Conservation (phyloP, 2,113 vertebrate species). For the Talpa occidentalis region DNA sequence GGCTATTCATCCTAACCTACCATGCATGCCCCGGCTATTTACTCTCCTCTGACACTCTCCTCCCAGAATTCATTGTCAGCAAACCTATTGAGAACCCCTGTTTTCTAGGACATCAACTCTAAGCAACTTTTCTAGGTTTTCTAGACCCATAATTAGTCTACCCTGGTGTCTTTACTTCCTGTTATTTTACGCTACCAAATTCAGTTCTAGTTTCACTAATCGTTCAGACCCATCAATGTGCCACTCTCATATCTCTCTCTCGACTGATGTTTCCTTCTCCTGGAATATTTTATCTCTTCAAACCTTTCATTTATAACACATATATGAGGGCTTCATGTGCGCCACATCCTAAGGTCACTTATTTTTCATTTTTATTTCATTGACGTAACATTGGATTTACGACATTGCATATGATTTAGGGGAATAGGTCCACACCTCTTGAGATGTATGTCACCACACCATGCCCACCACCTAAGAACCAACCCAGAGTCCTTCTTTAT, state of each 20-base stretch:
- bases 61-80: not conserved
- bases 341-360: not conserved
- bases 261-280: not conserved
- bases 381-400: not conserved
- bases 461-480: no score
- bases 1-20: not conserved
- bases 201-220: constrained; percentile 19
- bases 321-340: not conserved
- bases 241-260: not conserved
- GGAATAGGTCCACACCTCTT: no score
- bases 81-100: not conserved
- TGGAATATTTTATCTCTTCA: constrained; percentile 4
- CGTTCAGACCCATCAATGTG: not conserved
- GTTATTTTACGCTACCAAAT: not conserved
- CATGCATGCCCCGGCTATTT: not conserved
- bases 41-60: constrained; percentile 18
- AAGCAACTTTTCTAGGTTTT: constrained; percentile 23
- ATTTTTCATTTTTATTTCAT: not conserved
- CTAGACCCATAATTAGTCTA: not conserved
- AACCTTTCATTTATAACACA: not conserved
- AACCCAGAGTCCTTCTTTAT: no score
- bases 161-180: not conserved
- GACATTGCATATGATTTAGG: no score
- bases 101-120: constrained; percentile 42
- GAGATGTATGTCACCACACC: no score